These are phyloP conservation scores for Adelges cooleyi DNA, from an alignment of 1,140 invertebrate species.

Conservation along the genomic window DNA sequence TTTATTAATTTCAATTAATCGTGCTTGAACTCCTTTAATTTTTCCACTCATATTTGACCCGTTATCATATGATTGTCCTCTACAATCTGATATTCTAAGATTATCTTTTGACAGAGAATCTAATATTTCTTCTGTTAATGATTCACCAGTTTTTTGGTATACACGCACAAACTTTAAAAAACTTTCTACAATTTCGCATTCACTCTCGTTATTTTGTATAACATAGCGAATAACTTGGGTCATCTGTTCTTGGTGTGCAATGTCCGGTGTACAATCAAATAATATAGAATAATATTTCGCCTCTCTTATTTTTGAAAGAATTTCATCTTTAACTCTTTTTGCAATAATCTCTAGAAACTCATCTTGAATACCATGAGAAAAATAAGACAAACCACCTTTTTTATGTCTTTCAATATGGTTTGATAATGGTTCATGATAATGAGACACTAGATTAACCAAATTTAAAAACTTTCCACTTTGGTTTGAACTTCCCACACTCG, in stretches of 20 bases:
- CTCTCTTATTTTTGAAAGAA: slow-evolving; percentile 21
- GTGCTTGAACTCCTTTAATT: neutral
- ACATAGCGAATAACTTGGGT: neutral
- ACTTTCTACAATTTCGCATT: neutral
- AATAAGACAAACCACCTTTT: neutral
- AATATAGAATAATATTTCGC: neutral
- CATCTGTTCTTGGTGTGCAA: slow-evolving; percentile 27
- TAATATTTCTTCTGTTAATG: neutral
- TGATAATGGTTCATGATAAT: neutral
- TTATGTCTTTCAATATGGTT: neutral
- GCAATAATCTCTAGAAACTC: slow-evolving; percentile 28
- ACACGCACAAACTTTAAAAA: no score
- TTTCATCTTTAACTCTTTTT: slow-evolving; percentile 25
- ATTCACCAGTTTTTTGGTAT: neutral
- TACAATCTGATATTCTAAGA: neutral
- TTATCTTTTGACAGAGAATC: neutral
- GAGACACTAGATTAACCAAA: neutral
- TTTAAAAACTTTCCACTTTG: neutral
- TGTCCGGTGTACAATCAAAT: slow-evolving; percentile 16
- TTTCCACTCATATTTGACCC: slow-evolving; percentile 10
- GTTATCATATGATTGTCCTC: slow-evolving; percentile 10
- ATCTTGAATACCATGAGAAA: neutral
- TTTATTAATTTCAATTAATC: neutral
- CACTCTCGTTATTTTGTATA: neutral
- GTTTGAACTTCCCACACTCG: neutral